Conservation (phyloP, 2,888 invertebrate species). For the Aleiodes leptofemur region DNA sequence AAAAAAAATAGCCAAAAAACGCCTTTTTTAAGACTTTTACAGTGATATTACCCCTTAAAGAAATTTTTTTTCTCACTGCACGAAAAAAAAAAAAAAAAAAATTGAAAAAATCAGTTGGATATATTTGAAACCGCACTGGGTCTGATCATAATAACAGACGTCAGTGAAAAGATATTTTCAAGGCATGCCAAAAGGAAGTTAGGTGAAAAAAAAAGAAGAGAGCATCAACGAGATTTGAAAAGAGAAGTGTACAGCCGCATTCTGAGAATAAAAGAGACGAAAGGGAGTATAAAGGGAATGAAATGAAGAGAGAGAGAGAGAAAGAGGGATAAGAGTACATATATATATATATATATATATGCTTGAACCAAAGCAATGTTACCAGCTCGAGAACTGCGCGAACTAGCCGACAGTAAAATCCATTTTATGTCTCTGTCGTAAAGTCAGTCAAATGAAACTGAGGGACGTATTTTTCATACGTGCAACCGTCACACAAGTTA, state of each 20-base stretch:
- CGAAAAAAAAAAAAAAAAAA: too few species aligned
- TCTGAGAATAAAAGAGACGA: conserved; percentile 25
- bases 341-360: conserved; percentile 44
- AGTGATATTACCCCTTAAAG: too few species aligned
- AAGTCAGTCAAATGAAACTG: conserved; percentile 74
- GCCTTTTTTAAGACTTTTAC: too few species aligned
- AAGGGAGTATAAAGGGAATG: conserved; percentile 30
- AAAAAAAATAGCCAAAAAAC: too few species aligned
- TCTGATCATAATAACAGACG: too few species aligned
- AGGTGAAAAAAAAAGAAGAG: neutral
- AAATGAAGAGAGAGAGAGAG: conserved; percentile 19
- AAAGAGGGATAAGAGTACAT: conserved; percentile 35
- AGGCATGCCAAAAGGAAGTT: conserved; percentile 4
- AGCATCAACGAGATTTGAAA: conserved; percentile 25
- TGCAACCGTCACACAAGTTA: conserved; percentile 58
- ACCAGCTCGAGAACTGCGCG: conserved; percentile 73
- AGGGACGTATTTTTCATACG: conserved; percentile 74
- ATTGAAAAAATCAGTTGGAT: too few species aligned
- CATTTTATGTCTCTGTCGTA: conserved; percentile 74
- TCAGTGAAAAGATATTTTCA: neutral
- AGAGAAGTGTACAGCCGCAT: conserved; percentile 25
- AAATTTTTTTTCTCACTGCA: too few species aligned
- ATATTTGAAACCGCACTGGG: too few species aligned
- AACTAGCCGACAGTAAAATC: conserved; percentile 74
- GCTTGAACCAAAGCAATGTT: conserved; percentile 70